Conservation (phyloP, 2,113 vertebrate species). For the Festucalex cinctus region DNA sequence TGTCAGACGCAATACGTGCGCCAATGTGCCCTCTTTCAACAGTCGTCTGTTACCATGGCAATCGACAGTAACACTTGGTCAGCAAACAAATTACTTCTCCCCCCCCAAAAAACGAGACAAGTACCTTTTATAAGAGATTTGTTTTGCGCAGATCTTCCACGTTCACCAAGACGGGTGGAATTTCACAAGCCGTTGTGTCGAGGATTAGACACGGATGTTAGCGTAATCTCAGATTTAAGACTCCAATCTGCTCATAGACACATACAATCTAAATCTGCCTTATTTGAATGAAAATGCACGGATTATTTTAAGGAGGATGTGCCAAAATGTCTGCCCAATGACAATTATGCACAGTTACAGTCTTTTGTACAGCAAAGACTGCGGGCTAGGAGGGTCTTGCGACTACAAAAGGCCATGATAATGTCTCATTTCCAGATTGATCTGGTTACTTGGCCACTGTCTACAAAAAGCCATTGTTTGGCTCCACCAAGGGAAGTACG, state of each 20-base stretch:
- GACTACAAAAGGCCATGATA: constrained; percentile 21
- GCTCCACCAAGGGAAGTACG: not conserved
- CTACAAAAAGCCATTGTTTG: not conserved
- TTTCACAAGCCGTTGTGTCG: constrained; percentile 33
- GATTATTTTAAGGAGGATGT: constrained; percentile 18
- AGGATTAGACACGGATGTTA: constrained; percentile 45
- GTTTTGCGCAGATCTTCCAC: constrained; percentile 29
- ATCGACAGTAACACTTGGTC: constrained; percentile 57
- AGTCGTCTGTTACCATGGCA: constrained; percentile 64
- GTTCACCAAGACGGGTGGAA: constrained; percentile 34
- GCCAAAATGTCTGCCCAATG: constrained; percentile 6
- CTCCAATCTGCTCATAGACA: constrained; percentile 28
- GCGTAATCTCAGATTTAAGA: constrained; percentile 38
- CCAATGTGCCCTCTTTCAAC: constrained; percentile 63
- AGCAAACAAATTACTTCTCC: constrained; percentile 61
- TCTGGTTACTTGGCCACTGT: not conserved
- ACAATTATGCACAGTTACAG: constrained; percentile 18
- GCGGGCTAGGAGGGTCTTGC: constrained; percentile 14
- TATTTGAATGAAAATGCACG: constrained; percentile 16
- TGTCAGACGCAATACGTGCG: constrained; percentile 44
- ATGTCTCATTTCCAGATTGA: not conserved
- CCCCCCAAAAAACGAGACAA: constrained; percentile 25
- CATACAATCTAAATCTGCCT: constrained; percentile 31
- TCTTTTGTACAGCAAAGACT: constrained; percentile 18
- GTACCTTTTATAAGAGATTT: constrained; percentile 24